Base-by-base conservation (phyloP, 2,113 vertebrate species). In the Cettia cetti region DNA sequence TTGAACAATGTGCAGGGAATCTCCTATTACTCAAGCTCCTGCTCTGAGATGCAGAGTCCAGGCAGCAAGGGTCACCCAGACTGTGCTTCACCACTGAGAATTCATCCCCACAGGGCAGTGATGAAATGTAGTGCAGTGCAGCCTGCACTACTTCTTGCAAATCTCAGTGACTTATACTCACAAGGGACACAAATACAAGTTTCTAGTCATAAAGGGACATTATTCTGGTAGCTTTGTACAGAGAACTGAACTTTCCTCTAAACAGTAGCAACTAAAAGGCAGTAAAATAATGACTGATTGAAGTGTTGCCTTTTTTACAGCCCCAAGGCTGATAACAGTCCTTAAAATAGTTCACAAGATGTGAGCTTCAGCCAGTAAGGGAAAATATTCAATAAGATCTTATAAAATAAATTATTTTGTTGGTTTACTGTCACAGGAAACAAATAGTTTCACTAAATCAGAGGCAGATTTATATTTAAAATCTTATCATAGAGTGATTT, bases 231-330 rank as follows among this genome's bases (percentile, higher is more conserved):
- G 71, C n/a, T 77, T 76, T 61, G 68, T 33, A 50, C 3, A 4
- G 27, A 81, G 27, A 54, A 66, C 17, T 1, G 7, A 39, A 80
- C 80, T 94, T 90, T 76, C 37, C 63, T 92, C 27, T 20, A 27
- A 93, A 82, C 50, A 86, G 39, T 28, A 72, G 54, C 8, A 42
- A 63, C 44, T 53, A 53, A 80, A 79, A 82, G n/a, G 61, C 50
- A 75, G 10, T 78, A 90, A 91, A 94, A 49, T 26, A 74, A 54
- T 39, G 16, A 85, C 66, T 81, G 76, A 54, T 54, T 82, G 11
- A 82, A 37, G 9, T 65, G 9, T 21, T 57, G 50, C 20, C 37
- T 76, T 95, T 95, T 92, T 89, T 84, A 79, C 45, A 75, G 54
- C 42, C 50, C 33, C 27, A 22, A 85, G 42, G 26, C 50, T 79